Percentiles rank a stretch among this genome's conserved stretches.
Evolutionary conservation across 2,113 vertebrate species (phyloP).

Genomic region (Nerophis ophidion): DNA sequence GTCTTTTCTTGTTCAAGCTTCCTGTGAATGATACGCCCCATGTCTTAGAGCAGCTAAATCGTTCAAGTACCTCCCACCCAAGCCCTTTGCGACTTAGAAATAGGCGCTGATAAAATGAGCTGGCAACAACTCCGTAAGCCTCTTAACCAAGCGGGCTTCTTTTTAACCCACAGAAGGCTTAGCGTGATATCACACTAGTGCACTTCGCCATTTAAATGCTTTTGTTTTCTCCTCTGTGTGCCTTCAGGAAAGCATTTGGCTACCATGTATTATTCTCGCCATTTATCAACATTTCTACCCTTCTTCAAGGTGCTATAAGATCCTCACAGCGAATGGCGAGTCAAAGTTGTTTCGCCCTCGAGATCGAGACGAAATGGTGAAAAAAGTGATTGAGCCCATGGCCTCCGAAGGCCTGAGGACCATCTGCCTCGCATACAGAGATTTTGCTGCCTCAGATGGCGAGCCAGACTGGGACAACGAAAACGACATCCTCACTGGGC

Average conservation of each 20-base stretch:
- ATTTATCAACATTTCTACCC: slow-evolving; percentile 1
- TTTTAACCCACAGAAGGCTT: slow-evolving; percentile 57
- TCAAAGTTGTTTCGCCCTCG: slow-evolving; percentile 88
- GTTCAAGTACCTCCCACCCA: slow-evolving; percentile 60
- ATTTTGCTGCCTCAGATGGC: slow-evolving; percentile 85
- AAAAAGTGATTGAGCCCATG: slow-evolving; percentile 98
- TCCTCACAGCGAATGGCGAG: slow-evolving; percentile 86
- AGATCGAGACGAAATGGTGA: slow-evolving; percentile 91
- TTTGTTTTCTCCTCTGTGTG: slow-evolving; percentile 14
- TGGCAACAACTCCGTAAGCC: slow-evolving; percentile 59
- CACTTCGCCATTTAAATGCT: slow-evolving; percentile 26
- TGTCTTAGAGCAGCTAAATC: slow-evolving; percentile 51
- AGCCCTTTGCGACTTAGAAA: slow-evolving; percentile 57
- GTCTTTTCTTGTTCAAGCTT: slow-evolving; percentile 9
- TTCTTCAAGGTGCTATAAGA: slow-evolving; percentile 88
- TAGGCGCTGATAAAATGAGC: slow-evolving; percentile 60
- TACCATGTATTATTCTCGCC: not conserved
- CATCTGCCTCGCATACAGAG: slow-evolving; percentile 93
- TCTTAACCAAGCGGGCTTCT: slow-evolving; percentile 61
- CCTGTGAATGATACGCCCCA: slow-evolving; percentile 42
- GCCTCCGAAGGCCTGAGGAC: slow-evolving; percentile 96
- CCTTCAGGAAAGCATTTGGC: not conserved
- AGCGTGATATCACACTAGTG: slow-evolving; percentile 31
- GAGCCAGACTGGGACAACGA: slow-evolving; percentile 98
- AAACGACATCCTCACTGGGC: slow-evolving; percentile 86